Evolutionary conservation across 2,888 invertebrate genomes (phyloP), one percentile per base, ranked within the genome.

Genomic region (Galeruca laticollis): DNA sequence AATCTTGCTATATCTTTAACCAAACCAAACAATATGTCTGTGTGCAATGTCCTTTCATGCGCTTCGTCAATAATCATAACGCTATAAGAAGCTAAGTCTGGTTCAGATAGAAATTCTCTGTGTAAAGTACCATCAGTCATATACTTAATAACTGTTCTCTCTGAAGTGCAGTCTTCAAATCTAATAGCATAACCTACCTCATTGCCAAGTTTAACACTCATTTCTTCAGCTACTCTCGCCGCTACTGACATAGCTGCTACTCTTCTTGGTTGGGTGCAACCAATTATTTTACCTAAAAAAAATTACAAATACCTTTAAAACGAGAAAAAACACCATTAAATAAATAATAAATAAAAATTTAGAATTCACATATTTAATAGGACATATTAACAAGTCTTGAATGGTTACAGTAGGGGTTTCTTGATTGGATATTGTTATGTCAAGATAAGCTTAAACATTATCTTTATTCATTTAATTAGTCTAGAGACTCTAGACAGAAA

Each of bases 241-340:
- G 99, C 96, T 21, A 99, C 99, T n/a, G 97, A 97, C 99, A 99
- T 99, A 2, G 99, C 98, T 21, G 99, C 99, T 1, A 99, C 99
- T 84, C 99, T 88, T 75, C 99, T 88, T 0, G 99, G 99, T 84
- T 98, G 98, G 0, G 99, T 99, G 82, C 99, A 99, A 0, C 98
- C 99, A 80, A 99, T 95, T 73, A 80, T 81, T 62, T 81, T 79
- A 54, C 49, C 78, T 78, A 33, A 33, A 65, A 61, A 26, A 43
- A 15, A n/a, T n/a, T n/a, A n/a, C n/a, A n/a, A n/a, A n/a, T n/a
- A n/a, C n/a, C 8, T 4, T 43, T 8, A 68, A 18, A 51, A 26
- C 6, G 26, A 26, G 49, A 60, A 52, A 20, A 66, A 40, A 8
- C 40, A 35, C 3, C 26, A 26, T 26, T n/a, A n/a, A n/a, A n/a